A percentile compares a stretch with the other conserved stretches of the same genome.
Conservation (phyloP, 2,797 vertebrate genomes). For the Xiphophorus birchmanni region DNA sequence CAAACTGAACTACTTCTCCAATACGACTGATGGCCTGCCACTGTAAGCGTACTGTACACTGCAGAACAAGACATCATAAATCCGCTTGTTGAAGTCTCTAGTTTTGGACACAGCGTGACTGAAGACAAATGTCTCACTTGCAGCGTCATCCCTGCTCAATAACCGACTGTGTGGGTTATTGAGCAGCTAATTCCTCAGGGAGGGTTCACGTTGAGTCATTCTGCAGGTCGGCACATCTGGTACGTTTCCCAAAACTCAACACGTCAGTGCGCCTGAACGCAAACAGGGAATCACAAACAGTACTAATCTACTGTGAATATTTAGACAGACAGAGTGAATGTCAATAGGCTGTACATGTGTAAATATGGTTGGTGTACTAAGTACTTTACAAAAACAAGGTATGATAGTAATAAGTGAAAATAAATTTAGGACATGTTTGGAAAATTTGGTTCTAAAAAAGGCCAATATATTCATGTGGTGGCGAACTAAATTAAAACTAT, state of each 20-base stretch:
- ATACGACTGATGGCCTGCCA: not conserved
- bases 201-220: constrained; percentile 61
- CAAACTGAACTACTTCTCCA: not conserved
- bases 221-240: constrained; percentile 55
- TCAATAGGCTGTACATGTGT: constrained; percentile 40
- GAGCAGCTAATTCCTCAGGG: constrained; percentile 79
- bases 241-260: constrained; percentile 60
- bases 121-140: constrained; percentile 76
- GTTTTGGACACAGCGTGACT: not conserved
- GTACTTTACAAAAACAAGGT: constrained; percentile 6
- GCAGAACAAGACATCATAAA: not conserved
- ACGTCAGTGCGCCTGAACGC: constrained; percentile 22
- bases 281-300: constrained; percentile 35
- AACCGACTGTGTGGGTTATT: constrained; percentile 72
- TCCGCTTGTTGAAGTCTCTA: not conserved
- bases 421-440: not conserved
- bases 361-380: constrained; percentile 20
- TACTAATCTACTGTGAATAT: constrained; percentile 36
- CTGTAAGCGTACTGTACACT: not conserved
- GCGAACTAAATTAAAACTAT: not conserved
- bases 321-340: constrained; percentile 35
- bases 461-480: not conserved
- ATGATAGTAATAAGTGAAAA: not conserved
- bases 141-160: constrained; percentile 72
- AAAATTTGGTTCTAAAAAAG: not conserved